Evolutionary conservation across 2,797 vertebrate genomes (phyloP), one percentile per base, ranked within the genome.

Genomic region (Xenops minutus): DNA sequence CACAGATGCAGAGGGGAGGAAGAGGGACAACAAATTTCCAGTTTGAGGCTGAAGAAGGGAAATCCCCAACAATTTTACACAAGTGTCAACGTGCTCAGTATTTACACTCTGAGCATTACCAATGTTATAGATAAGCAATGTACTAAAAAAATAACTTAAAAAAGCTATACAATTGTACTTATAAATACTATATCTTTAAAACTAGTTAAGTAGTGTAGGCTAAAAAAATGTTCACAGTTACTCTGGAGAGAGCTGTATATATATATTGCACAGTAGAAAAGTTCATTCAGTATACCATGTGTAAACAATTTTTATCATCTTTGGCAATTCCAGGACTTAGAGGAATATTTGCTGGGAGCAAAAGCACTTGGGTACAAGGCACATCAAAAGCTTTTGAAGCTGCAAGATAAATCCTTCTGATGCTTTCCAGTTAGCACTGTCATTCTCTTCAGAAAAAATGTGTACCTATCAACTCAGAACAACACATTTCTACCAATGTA

Each of bases 91-190:
- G 72, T 20, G 89, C 95, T 92, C 73, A 75, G 91, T 81, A 87
- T 89, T 79, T 91, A 94, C 64, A 88, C 66, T 92, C 80, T 96
- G 93, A 96, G 92, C 73, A 62, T 95, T 87, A 89, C 48, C 79
- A 88, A 37, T 68, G 94, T 90, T 96, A 95, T 66, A 86, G 89
- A 88, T 82, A 96, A 97, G 94, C 89, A 93, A 92, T 14, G 44
- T 93, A 94, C 92, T 97, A 98, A 97, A 98, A 98, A 98, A 96
- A 96, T 98, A 98, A 98, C 96, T 98, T 98, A 72, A 97, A 96
- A 97, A 94, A 88, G 97, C 97, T 98, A 97, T 98, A 98, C 97
- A 98, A 58, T 92, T 93, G 79, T 97, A 96, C 88, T 97, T 97
- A 98, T 98, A 98, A 98, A 98, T 98, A 98, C 69, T 96, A 72